phyloP scores from a whole-genome alignment of 2,113 vertebrate species.

The Piaya cayana region DNA sequence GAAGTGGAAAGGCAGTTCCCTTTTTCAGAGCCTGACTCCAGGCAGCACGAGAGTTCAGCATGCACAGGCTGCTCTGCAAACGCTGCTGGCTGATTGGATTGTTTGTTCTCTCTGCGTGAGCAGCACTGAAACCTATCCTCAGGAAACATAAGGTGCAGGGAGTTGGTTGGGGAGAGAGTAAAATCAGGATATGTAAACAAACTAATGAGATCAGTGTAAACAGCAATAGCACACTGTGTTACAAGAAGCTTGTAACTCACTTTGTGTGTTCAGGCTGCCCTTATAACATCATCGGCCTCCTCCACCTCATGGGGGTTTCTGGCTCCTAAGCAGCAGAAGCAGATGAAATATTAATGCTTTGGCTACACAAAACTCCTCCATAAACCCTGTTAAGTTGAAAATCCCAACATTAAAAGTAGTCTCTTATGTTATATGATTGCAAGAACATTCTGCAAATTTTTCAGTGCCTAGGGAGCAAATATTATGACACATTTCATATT shows the following conservation, averaged over 20 bases:
- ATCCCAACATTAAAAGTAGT: background rate
- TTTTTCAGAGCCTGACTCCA: background rate
- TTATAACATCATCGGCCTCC: background rate
- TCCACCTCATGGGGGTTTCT: background rate
- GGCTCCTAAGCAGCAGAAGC: background rate
- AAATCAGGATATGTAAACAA: conserved; percentile 20
- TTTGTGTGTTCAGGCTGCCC: background rate
- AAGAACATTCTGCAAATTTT: background rate
- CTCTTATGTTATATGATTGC: background rate
- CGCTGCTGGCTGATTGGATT: background rate
- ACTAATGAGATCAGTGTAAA: conserved; percentile 32
- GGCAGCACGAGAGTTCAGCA: background rate
- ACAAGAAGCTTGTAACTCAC: background rate
- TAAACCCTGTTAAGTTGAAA: background rate
- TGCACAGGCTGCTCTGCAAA: background rate
- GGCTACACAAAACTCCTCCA: background rate
- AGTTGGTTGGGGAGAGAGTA: background rate
- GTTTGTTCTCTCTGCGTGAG: background rate
- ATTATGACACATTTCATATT: background rate
- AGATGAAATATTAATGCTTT: background rate
- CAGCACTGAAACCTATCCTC: background rate
- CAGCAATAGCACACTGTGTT: background rate
- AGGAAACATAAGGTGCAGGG: background rate
- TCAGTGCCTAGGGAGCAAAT: background rate
- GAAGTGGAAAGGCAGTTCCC: background rate